phyloP scores from a whole-genome alignment of 1,140 invertebrate species.

The Drosophila albomicans region DNA sequence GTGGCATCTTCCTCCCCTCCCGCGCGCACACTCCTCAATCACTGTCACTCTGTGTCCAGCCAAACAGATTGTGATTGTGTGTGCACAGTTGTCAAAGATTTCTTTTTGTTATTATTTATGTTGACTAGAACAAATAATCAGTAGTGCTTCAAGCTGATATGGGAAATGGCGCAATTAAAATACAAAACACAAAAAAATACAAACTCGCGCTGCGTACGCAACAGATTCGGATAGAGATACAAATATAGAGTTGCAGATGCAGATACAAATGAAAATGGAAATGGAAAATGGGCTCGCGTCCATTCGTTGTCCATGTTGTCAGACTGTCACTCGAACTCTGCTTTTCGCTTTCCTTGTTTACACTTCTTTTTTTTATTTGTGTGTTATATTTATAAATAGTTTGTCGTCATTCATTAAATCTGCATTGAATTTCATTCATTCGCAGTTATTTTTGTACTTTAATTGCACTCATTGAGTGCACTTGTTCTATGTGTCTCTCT shows the following conservation, averaged over 20 bases:
- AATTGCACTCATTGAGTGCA: conserved; percentile 60
- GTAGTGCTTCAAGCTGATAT: conserved; percentile 72
- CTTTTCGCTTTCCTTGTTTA: not conserved
- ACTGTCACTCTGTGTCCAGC: conserved; percentile 24
- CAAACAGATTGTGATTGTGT: conserved; percentile 2
- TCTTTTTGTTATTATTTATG: conserved; percentile 45
- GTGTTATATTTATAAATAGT: conserved; percentile 65
- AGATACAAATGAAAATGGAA: conserved; percentile 10
- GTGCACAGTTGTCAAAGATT: conserved; percentile 26
- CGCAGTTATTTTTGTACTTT: conserved; percentile 41
- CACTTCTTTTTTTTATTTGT: not conserved
- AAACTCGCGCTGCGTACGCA: conserved; percentile 42
- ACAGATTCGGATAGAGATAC: conserved; percentile 29
- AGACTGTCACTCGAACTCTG: not conserved
- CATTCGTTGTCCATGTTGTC: conserved; percentile 18
- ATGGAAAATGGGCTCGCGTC: conserved; percentile 4
- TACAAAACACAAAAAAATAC: conserved; percentile 53
- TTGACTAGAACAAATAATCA: conserved; percentile 78
- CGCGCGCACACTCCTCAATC: not conserved
- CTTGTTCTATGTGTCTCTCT: conserved; percentile 36
- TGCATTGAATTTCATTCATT: conserved; percentile 76
- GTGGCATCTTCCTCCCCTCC: conserved; percentile 22
- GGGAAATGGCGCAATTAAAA: conserved; percentile 81
- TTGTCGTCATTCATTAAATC: conserved; percentile 78
- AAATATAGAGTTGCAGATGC: not conserved